phyloP scores from a whole-genome alignment of 2,113 vertebrate genomes.

The Hyperoodon ampullatus region DNA sequence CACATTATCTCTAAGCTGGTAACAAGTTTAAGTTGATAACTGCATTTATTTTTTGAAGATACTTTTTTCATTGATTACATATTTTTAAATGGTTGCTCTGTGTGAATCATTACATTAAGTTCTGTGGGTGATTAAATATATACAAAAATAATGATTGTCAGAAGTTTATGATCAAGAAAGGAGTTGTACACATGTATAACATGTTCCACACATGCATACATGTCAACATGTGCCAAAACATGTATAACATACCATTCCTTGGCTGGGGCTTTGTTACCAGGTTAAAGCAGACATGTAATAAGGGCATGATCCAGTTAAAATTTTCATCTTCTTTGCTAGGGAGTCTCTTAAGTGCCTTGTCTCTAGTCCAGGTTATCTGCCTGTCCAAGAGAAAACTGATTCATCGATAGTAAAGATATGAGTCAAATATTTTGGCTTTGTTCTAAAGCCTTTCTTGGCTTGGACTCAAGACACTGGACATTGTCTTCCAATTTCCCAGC shows the following conservation, averaged over 20 bases:
- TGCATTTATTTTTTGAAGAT: constrained; percentile 29
- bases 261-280: background rate
- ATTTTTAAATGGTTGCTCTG: background rate
- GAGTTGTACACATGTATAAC: background rate
- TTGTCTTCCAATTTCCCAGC: constrained; percentile 53
- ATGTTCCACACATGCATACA: background rate
- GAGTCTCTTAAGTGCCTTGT: background rate
- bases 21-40: background rate
- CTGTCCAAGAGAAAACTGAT: constrained; percentile 41
- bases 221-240: background rate
- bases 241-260: background rate
- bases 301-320: background rate
- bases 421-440: constrained; percentile 61
- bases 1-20: background rate
- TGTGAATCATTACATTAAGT: background rate
- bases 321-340: background rate
- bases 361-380: constrained; percentile 9
- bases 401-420: constrained; percentile 24
- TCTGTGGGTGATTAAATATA: background rate
- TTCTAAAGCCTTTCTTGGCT: constrained; percentile 58
- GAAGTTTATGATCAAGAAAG: background rate
- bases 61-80: background rate
- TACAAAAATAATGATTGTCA: background rate
- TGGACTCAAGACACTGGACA: background rate
- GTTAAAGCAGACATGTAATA: background rate